These are phyloP conservation scores for Mesocentrotus franciscanus DNA, from an alignment of 53 echinoderm and acorn worm species.

Conservation along the genomic window DNA sequence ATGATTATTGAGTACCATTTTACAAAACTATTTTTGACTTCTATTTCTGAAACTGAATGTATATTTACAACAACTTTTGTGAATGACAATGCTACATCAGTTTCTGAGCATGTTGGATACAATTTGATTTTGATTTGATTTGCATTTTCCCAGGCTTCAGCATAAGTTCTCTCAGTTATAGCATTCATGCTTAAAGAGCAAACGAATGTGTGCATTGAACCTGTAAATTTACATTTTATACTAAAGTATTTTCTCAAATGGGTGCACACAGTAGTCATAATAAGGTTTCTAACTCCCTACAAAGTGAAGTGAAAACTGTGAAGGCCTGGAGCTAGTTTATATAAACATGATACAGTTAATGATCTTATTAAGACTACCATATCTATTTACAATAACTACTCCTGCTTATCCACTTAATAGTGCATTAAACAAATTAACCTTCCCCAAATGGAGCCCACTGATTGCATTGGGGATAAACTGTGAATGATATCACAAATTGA, in stretches of 20 bases:
- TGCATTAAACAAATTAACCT: background rate
- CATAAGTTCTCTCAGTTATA: no score
- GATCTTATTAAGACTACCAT: background rate
- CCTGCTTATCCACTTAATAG: background rate
- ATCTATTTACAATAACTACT: background rate
- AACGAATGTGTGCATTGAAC: background rate
- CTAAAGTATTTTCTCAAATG: background rate
- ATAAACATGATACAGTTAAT: background rate
- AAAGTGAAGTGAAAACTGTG: background rate
- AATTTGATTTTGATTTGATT: no score
- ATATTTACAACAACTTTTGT: no score
- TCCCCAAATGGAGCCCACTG: background rate
- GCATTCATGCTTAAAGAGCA: no score
- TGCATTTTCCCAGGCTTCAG: no score
- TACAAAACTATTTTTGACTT: no score
- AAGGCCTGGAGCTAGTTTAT: background rate
- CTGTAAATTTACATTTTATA: background rate
- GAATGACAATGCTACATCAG: no score
- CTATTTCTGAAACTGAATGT: no score
- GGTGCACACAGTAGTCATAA: background rate
- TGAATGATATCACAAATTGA: conserved; percentile 8
- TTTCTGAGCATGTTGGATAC: no score
- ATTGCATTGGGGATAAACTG: background rate
- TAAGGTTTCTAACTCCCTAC: background rate
- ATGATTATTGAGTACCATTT: no score